These are phyloP conservation scores for Melanerpes formicivorus DNA, from an alignment of 2,113 vertebrate species.

Conservation along the genomic window DNA sequence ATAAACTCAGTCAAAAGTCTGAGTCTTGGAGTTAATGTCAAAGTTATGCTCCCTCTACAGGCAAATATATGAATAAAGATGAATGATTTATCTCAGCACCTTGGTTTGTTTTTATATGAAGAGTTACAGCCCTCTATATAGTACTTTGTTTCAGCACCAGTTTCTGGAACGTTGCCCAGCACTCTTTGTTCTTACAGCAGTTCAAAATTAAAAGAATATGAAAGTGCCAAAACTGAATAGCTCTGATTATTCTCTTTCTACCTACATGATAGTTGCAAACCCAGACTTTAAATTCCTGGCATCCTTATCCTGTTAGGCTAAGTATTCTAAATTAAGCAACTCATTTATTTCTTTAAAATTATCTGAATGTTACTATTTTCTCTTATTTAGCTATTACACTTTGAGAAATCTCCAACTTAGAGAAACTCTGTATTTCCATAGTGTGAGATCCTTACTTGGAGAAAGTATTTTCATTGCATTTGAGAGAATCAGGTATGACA, in stretches of 20 bases:
- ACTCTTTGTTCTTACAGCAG: constrained; percentile 63
- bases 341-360: constrained; percentile 45
- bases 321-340: constrained; percentile 8
- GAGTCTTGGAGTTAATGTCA: constrained; percentile 28
- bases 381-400: neutral
- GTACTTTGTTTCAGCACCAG: constrained; percentile 54
- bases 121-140: constrained; percentile 61
- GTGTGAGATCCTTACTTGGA: neutral
- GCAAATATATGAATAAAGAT: constrained; percentile 59
- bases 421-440: neutral
- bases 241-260: constrained; percentile 60
- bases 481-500: neutral
- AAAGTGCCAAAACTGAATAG: constrained; percentile 62
- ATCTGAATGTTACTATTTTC: neutral
- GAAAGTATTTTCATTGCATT: neutral
- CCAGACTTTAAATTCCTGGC: neutral
- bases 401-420: neutral
- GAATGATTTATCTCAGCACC: constrained; percentile 53
- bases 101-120: constrained; percentile 60
- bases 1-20: constrained; percentile 6
- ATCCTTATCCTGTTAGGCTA: neutral
- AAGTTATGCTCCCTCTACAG: constrained; percentile 56
- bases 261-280: constrained; percentile 58
- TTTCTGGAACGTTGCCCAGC: constrained; percentile 64
- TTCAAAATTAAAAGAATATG: constrained; percentile 65